These are phyloP conservation scores for Eudemis profundana DNA, from an alignment of 2,888 invertebrate genomes.

Conservation along the genomic window DNA sequence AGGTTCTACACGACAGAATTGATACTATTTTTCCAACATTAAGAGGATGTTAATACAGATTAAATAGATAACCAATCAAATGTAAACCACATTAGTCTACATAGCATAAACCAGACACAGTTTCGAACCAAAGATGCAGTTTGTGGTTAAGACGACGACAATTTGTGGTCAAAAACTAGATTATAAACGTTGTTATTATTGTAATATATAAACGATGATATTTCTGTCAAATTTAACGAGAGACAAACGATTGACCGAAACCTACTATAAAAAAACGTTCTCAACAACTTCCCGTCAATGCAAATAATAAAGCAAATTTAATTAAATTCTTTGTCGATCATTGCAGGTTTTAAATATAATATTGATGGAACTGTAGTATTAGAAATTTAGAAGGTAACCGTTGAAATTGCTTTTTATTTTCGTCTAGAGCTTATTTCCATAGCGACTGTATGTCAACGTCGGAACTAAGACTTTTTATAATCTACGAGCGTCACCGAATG, in stretches of 20 bases:
- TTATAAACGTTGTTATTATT: not conserved
- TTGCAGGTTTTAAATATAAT: too few species aligned
- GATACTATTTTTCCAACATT: too few species aligned
- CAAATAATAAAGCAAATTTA: too few species aligned
- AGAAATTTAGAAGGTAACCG: not conserved
- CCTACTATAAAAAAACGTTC: too few species aligned
- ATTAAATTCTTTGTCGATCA: too few species aligned
- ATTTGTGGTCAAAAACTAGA: not conserved
- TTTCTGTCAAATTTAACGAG: too few species aligned
- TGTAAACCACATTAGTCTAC: not conserved
- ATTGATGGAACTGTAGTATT: too few species aligned
- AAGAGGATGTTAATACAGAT: too few species aligned
- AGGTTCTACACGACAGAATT: too few species aligned
- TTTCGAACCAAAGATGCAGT: not conserved
- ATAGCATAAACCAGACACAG: not conserved
- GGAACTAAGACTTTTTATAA: constrained; percentile 36
- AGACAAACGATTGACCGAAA: too few species aligned
- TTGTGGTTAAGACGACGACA: not conserved
- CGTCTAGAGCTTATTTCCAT: constrained; percentile 12
- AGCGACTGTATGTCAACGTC: constrained; percentile 36
- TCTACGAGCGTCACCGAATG: constrained; percentile 36
- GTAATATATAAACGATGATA: not conserved
- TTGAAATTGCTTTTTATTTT: constrained; percentile 4
- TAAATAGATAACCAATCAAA: not conserved
- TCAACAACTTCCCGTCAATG: too few species aligned